phyloP scores from a whole-genome alignment of 2,797 vertebrate species.

The Lateolabrax maculatus region DNA sequence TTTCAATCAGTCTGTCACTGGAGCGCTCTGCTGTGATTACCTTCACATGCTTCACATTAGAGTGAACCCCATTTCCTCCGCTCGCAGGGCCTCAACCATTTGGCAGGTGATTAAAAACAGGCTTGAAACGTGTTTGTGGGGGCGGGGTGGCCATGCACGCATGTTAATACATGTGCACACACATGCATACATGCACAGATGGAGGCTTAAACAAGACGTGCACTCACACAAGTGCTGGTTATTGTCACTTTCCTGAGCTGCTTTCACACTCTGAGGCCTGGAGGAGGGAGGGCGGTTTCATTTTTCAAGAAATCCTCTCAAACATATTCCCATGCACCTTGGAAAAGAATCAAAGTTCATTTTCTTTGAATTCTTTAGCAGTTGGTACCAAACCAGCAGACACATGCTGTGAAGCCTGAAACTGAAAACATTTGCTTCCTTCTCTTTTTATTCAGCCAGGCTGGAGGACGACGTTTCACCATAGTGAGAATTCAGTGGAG shows the following conservation, averaged over 20 bases:
- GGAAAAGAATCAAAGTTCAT: not conserved
- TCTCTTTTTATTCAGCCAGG: no score
- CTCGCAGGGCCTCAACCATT: slow-evolving; percentile 13
- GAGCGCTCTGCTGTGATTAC: slow-evolving; percentile 32
- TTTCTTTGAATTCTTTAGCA: not conserved
- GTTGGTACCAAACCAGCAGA: not conserved
- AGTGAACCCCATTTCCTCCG: not conserved
- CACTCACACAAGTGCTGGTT: not conserved
- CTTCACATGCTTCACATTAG: slow-evolving; percentile 61
- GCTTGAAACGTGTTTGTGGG: slow-evolving; percentile 10
- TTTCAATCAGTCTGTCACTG: slow-evolving; percentile 33
- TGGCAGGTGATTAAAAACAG: slow-evolving; percentile 54
- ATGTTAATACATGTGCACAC: not conserved
- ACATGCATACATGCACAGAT: not conserved
- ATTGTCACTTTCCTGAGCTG: not conserved
- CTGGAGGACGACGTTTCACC: not conserved
- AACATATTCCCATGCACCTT: not conserved
- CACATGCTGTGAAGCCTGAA: not conserved
- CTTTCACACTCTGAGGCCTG: not conserved
- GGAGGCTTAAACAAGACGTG: not conserved
- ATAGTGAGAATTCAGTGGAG: not conserved
- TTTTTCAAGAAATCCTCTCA: not conserved
- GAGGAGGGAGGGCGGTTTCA: not conserved
- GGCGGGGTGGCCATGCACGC: not conserved
- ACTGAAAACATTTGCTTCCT: not conserved